These are phyloP conservation scores for Magallana gigas DNA, from an alignment of 1,140 invertebrate genomes.

Conservation along the genomic window DNA sequence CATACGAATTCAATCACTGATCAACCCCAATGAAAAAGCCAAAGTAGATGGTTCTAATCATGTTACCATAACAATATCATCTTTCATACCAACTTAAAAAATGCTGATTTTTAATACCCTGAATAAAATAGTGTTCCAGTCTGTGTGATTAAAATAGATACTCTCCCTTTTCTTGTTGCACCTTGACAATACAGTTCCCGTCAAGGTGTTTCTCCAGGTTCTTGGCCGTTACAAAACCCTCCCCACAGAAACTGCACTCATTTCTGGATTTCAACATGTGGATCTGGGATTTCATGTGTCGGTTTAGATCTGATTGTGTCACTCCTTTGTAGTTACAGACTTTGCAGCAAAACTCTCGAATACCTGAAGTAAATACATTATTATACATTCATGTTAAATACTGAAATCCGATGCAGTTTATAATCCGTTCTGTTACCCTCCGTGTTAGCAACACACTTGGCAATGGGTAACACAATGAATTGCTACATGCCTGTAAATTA, in stretches of 20 bases:
- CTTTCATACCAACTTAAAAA: too few relatives aligned
- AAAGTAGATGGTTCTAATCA: too few relatives aligned
- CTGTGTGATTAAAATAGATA: conserved; percentile 7
- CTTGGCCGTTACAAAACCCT: conserved; percentile 78
- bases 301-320: conserved; percentile 81
- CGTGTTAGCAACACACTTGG: too few relatives aligned
- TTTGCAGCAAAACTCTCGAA: conserved; percentile 80
- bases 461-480: too few relatives aligned
- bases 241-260: conserved; percentile 76
- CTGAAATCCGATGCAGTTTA: too few relatives aligned
- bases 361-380: conserved; percentile 72
- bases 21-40: too few relatives aligned
- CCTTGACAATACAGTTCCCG: conserved; percentile 69
- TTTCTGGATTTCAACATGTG: conserved; percentile 79
- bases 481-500: too few relatives aligned
- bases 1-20: too few relatives aligned
- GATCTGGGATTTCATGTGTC: conserved; percentile 81
- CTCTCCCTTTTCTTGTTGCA: conserved; percentile 59
- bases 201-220: conserved; percentile 74
- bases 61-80: too few relatives aligned
- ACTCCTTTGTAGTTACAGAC: conserved; percentile 82
- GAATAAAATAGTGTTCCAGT: too few relatives aligned
- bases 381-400: background rate
- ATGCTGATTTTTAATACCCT: too few relatives aligned
- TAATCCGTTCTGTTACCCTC: too few relatives aligned